A percentile compares a stretch with the other conserved stretches of the same genome.
Conservation (phyloP, 2,113 vertebrate species). For the Catharus fuscescens region DNA sequence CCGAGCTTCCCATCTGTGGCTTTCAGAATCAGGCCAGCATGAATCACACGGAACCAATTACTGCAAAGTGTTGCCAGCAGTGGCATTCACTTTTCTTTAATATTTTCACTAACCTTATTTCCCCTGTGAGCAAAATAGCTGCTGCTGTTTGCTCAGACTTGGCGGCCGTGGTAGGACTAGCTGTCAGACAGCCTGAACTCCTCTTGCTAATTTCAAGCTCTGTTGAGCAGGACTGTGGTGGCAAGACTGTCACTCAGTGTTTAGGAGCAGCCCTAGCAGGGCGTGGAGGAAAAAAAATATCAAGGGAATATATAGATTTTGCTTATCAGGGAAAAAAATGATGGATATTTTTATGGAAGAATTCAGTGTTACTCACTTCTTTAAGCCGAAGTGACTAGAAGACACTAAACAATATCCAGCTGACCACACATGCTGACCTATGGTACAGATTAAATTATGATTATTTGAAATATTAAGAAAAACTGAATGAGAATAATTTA, state of each 20-base stretch:
- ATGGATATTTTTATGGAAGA: background rate
- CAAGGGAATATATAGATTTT: conserved; percentile 18
- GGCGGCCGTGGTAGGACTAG: conserved; percentile 17
- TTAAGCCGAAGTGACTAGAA: background rate
- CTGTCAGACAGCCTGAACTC: conserved; percentile 55
- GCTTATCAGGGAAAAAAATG: background rate
- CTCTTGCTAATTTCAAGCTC: conserved; percentile 75
- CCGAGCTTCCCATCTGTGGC: conserved; percentile 61
- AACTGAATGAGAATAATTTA: background rate
- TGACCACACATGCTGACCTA: background rate
- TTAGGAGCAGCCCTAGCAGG: background rate
- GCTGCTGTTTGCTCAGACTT: conserved; percentile 68
- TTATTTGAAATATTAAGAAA: background rate
- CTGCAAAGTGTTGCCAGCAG: conserved; percentile 51
- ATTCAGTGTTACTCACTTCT: background rate
- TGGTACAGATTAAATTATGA: background rate
- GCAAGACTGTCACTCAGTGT: conserved; percentile 16
- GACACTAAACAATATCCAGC: background rate
- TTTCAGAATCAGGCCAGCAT: conserved; percentile 48
- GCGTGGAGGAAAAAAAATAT: background rate
- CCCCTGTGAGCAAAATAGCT: conserved; percentile 66
- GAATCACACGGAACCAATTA: conserved; percentile 69
- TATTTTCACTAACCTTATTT: conserved; percentile 76
- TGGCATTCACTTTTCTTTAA: conserved; percentile 68
- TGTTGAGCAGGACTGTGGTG: conserved; percentile 50